Percentiles rank a stretch among this genome's conserved stretches.
Conservation (phyloP, 1,140 invertebrate genomes). For the Arctopsyche grandis region DNA sequence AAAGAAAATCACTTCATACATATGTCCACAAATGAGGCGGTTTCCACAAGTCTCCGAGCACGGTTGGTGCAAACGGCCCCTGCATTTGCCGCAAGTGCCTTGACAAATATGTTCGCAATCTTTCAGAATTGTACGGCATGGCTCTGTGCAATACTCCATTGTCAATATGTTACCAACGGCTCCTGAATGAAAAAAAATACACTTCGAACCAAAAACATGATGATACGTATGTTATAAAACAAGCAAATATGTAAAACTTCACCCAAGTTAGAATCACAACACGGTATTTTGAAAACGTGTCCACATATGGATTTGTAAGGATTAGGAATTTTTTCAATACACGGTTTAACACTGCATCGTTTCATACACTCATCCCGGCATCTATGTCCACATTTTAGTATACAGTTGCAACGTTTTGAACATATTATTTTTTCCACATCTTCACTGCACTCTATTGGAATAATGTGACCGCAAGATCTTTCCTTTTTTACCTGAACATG, state of each 20-base stretch:
- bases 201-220: neutral
- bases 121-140: constrained; percentile 62
- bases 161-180: neutral
- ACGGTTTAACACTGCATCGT: constrained; percentile 58
- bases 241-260: neutral
- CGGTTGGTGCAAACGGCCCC: constrained; percentile 70
- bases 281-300: constrained; percentile 61
- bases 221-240: too few species aligned
- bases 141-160: constrained; percentile 59
- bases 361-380: constrained; percentile 60
- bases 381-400: constrained; percentile 57
- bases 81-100: constrained; percentile 71
- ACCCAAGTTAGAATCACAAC: constrained; percentile 49
- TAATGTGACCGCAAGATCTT: constrained; percentile 63
- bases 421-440: neutral
- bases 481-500: constrained; percentile 64
- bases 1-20: constrained; percentile 64
- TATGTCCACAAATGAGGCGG: constrained; percentile 73
- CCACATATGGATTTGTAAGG: constrained; percentile 60
- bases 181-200: constrained; percentile 1
- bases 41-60: constrained; percentile 71
- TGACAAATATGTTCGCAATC: constrained; percentile 70
- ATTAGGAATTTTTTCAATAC: constrained; percentile 54
- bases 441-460: constrained; percentile 57
- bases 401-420: neutral